Evolutionary conservation across 2,113 vertebrate species (phyloP).

Genomic region (Brachionichthys hirsutus): DNA sequence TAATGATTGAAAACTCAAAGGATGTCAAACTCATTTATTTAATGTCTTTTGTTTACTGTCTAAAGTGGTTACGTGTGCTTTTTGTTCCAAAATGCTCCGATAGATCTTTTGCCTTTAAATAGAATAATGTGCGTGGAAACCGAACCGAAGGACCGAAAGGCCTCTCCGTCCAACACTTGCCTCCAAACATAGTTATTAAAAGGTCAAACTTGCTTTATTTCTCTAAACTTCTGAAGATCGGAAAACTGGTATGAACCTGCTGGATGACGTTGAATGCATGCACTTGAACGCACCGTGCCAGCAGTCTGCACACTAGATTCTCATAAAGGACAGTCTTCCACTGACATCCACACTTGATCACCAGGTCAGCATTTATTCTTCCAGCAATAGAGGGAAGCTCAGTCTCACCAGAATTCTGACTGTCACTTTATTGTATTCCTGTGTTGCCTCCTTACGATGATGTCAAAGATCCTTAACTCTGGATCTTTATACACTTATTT

Average conservation of each 20-base stretch:
- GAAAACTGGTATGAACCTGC: not conserved
- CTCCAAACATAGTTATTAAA: slow-evolving; percentile 32
- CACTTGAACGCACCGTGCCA: slow-evolving; percentile 1
- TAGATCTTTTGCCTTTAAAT: slow-evolving; percentile 39
- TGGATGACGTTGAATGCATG: not conserved
- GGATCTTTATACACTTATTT: slow-evolving; percentile 57
- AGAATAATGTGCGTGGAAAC: slow-evolving; percentile 46
- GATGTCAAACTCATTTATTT: slow-evolving; percentile 49
- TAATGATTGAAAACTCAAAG: slow-evolving; percentile 20
- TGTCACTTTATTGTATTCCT: slow-evolving; percentile 30
- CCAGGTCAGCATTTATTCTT: slow-evolving; percentile 40
- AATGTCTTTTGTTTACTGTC: slow-evolving; percentile 34
- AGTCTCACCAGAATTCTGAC: not conserved
- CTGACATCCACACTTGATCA: slow-evolving; percentile 18
- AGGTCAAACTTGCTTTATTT: not conserved
- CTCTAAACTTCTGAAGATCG: slow-evolving; percentile 8
- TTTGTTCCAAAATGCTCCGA: slow-evolving; percentile 52
- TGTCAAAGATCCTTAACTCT: slow-evolving; percentile 43
- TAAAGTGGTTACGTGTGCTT: slow-evolving; percentile 53
- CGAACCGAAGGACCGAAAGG: not conserved
- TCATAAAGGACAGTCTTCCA: not conserved
- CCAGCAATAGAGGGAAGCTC: slow-evolving; percentile 38
- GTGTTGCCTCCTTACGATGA: slow-evolving; percentile 28
- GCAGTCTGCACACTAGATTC: not conserved
- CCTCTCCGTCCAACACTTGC: slow-evolving; percentile 13